Conservation (phyloP, 2,797 vertebrate species). For the Melanotaenia parkinsoni region DNA sequence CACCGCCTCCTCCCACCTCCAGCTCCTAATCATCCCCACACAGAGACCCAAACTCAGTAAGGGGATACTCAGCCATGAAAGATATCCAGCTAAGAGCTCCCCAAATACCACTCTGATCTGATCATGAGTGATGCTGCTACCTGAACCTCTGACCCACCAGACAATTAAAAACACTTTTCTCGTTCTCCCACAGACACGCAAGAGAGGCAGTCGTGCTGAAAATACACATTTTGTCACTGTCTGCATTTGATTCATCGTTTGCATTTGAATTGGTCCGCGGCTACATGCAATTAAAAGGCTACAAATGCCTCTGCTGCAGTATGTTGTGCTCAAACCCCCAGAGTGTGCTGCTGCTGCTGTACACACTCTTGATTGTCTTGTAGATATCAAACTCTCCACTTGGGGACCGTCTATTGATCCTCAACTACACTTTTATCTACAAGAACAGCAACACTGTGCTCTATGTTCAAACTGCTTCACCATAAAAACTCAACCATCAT, state of each 20-base stretch:
- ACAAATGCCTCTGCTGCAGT: slow-evolving; percentile 46
- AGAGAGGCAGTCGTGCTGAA: slow-evolving; percentile 39
- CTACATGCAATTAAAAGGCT: slow-evolving; percentile 67
- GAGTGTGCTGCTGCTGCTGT: slow-evolving; percentile 38
- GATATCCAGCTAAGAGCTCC: slow-evolving; percentile 84
- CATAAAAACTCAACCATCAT: slow-evolving; percentile 19
- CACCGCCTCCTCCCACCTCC: slow-evolving; percentile 46
- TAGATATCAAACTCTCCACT: slow-evolving; percentile 58
- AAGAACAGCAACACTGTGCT: slow-evolving; percentile 49
- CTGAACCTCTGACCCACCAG: slow-evolving; percentile 81
- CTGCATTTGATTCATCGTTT: slow-evolving; percentile 63
- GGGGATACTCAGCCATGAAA: slow-evolving; percentile 78
- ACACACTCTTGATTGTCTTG: slow-evolving; percentile 47
- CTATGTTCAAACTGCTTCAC: slow-evolving; percentile 25
- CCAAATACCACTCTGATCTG: slow-evolving; percentile 81
- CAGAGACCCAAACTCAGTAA: slow-evolving; percentile 74
- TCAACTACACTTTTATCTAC: slow-evolving; percentile 63
- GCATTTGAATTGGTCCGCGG: slow-evolving; percentile 47
- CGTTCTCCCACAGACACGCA: slow-evolving; percentile 43
- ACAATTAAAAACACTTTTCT: slow-evolving; percentile 86
- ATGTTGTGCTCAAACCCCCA: slow-evolving; percentile 34
- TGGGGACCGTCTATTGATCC: slow-evolving; percentile 69
- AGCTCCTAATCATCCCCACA: slow-evolving; percentile 80
- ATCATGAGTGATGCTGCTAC: slow-evolving; percentile 82
- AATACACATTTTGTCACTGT: slow-evolving; percentile 48